Conservation (phyloP, 2,888 invertebrate species). For the Fissipunctia ypsillon region DNA sequence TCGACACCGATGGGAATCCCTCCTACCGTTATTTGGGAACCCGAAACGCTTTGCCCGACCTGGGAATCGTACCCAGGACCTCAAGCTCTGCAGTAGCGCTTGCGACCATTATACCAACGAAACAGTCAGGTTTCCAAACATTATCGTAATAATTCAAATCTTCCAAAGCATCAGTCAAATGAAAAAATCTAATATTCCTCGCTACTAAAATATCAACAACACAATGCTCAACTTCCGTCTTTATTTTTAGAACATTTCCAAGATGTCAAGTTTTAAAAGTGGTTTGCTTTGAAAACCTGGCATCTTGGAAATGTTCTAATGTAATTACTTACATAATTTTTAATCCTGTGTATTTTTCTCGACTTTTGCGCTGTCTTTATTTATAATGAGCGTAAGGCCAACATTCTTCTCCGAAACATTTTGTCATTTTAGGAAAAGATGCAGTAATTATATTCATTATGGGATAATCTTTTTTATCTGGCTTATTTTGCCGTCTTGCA, state of each 20-base stretch:
- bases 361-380: not conserved
- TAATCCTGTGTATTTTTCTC: constrained; percentile 35
- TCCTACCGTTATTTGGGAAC: too few relatives aligned
- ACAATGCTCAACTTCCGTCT: not conserved
- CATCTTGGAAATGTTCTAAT: constrained; percentile 18
- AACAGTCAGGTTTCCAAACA: not conserved
- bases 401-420: constrained; percentile 5
- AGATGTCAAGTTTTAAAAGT: not conserved
- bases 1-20: too few relatives aligned
- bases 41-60: not conserved
- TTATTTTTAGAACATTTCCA: not conserved
- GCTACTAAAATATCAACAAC: not conserved
- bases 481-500: constrained; percentile 9
- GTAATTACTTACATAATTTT: constrained; percentile 34
- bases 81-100: not conserved
- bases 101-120: not conserved
- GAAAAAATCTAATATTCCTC: not conserved
- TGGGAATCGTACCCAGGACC: not conserved
- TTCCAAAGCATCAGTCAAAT: not conserved
- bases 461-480: constrained; percentile 3
- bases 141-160: not conserved
- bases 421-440: not conserved
- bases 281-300: not conserved
- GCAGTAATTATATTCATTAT: constrained; percentile 27
- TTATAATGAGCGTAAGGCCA: constrained; percentile 8